Base-by-base conservation (phyloP, 1,140 invertebrate species). In the Nixonia krombeini region DNA sequence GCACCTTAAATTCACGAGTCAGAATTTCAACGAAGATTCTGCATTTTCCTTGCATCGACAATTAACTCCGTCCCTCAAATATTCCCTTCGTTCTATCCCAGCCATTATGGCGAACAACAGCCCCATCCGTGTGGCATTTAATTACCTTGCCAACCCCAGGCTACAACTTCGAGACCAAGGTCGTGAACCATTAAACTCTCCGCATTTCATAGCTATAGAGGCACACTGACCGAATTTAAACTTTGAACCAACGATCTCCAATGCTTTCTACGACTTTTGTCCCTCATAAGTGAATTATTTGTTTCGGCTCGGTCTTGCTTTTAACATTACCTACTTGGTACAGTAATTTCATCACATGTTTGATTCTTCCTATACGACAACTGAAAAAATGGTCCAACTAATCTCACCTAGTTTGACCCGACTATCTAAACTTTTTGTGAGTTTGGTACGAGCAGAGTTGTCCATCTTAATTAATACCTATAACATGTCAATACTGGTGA, bases 171-270 rank as follows among this genome's bases (percentile, higher is more conserved):
- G 75, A 58, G 80, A 80, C 80, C 82, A 84, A 84, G 82, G 82
- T 82, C 80, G 79, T 77, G 77, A 81, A 77, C 75, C 80, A 82
- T 82, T 84, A 79, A 84, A 77, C 78, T 80, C 77, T 69, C 66
- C 59, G 77, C 70, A 73, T 76, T 80, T 66, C 75, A 72, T 73
- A 73, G 72, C 73, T 71, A 70, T 68, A 63, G 71, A 70, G 78
- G 74, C 80, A 82, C 79, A 84, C 81, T 84, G 82, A 83, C 82
- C 82, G 82, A 82, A 76, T 84, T 84, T 75, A 79, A n/a, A 71
- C 70, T 74, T 74, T 73, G 62, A 70, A 40, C 53, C 56, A 26
- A 61, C 52, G 50, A 65, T 74, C 68, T 69, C 51, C n/a, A n/a
- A n/a, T n/a, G n/a, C n/a, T n/a, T n/a, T n/a, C n/a, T n/a, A n/a